Conservation (phyloP, 2,888 invertebrate genomes). For the Cantharis rufa region DNA sequence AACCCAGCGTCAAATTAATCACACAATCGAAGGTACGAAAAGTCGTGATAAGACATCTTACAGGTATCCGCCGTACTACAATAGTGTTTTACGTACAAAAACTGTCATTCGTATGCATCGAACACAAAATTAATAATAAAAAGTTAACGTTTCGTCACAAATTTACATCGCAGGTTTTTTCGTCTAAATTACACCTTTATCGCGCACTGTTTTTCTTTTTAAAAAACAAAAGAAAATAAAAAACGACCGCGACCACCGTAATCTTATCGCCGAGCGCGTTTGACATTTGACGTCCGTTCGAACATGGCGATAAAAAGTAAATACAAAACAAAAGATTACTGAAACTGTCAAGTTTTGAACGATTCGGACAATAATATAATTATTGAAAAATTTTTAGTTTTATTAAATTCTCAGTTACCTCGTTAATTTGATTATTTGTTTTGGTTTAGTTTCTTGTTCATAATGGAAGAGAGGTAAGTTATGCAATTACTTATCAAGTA, state of each 20-base stretch:
- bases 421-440: background rate
- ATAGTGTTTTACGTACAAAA: background rate
- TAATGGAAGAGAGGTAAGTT: conserved; percentile 43
- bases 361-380: conserved; percentile 5
- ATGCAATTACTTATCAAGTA: conserved; percentile 15
- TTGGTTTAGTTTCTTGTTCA: background rate
- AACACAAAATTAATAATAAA: background rate
- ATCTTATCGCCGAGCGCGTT: background rate
- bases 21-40: background rate
- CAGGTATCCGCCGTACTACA: background rate
- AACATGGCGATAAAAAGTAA: conserved; percentile 31
- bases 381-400: conserved; percentile 25
- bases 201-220: background rate
- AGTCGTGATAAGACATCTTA: background rate
- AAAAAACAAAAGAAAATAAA: background rate
- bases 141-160: background rate
- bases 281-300: conserved; percentile 14
- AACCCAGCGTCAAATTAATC: background rate
- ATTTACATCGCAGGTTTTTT: background rate
- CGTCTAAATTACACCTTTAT: background rate
- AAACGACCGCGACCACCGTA: background rate
- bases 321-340: conserved; percentile 33
- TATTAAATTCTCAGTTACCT: background rate
- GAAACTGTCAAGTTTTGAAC: conserved; percentile 35
- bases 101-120: background rate